A percentile compares a stretch with the other conserved stretches of the same genome.
phyloP scores from a whole-genome alignment of 1,140 invertebrate species.

The Pseudomyrmex sp. region DNA sequence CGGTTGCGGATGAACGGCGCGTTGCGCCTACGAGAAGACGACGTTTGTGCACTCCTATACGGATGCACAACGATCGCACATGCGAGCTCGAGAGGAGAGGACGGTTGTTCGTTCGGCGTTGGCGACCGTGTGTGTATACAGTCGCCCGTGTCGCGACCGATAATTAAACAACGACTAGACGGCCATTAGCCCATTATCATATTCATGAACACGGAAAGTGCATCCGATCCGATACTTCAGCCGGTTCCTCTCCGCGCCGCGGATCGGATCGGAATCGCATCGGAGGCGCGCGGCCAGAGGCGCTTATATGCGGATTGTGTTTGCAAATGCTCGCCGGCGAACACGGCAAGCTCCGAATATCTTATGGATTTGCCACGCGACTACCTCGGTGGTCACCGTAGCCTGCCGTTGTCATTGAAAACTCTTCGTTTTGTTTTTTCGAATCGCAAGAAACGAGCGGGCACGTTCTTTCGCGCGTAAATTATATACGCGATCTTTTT shows the following conservation, averaged over 20 bases:
- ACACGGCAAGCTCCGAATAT: constrained; percentile 57
- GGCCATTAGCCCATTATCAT: constrained; percentile 85
- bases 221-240: constrained; percentile 81
- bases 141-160: constrained; percentile 72
- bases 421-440: neutral
- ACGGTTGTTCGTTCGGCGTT: constrained; percentile 41
- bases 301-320: constrained; percentile 67
- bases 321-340: constrained; percentile 32
- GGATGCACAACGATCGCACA: constrained; percentile 7
- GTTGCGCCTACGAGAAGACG: constrained; percentile 59
- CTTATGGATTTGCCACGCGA: constrained; percentile 76
- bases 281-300: too few species aligned
- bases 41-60: neutral
- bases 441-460: neutral
- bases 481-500: too few species aligned
- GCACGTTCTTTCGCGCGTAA: neutral
- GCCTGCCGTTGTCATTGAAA: constrained; percentile 10
- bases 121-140: constrained; percentile 36
- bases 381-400: constrained; percentile 72
- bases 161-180: constrained; percentile 85
- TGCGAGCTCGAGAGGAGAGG: neutral
- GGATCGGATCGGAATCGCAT: too few species aligned
- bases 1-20: constrained; percentile 73
- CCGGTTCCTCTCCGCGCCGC: constrained; percentile 55
- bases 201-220: constrained; percentile 85